Conservation (phyloP, 2,113 vertebrate species). For the Cheirogaleus medius region DNA sequence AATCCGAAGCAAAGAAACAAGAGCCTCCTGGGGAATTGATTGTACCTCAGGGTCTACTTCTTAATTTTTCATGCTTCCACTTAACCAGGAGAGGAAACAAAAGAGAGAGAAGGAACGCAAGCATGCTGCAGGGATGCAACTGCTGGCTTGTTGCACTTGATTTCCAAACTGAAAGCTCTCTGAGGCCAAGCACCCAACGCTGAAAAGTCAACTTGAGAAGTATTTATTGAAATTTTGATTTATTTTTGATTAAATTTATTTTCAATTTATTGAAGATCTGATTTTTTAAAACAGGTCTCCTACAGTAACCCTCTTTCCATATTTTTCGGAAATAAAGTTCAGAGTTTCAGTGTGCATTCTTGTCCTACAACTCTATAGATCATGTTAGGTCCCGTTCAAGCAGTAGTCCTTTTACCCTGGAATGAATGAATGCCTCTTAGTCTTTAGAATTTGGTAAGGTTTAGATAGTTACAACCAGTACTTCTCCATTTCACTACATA, state of each 20-base stretch:
- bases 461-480: background rate
- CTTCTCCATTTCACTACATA: background rate
- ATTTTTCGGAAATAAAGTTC: background rate
- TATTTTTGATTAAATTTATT: background rate
- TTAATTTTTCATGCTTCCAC: conserved; percentile 29
- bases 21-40: background rate
- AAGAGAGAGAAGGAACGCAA: background rate
- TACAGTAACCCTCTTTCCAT: background rate
- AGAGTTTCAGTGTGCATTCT: background rate
- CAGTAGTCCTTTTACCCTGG: background rate
- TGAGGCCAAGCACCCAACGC: background rate
- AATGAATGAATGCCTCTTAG: background rate
- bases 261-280: background rate
- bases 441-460: background rate
- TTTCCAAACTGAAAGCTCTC: background rate
- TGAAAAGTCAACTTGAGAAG: background rate
- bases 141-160: background rate
- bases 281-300: background rate
- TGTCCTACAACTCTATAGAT: background rate
- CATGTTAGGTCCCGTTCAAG: background rate
- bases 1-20: conserved; percentile 14
- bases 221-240: background rate
- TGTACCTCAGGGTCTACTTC: background rate
- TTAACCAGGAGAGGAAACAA: background rate
- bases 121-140: background rate